A percentile compares a stretch with the other conserved stretches of the same genome.
Conservation (phyloP, 92 coral and sea anemone genomes). For the Ricordea florida region DNA sequence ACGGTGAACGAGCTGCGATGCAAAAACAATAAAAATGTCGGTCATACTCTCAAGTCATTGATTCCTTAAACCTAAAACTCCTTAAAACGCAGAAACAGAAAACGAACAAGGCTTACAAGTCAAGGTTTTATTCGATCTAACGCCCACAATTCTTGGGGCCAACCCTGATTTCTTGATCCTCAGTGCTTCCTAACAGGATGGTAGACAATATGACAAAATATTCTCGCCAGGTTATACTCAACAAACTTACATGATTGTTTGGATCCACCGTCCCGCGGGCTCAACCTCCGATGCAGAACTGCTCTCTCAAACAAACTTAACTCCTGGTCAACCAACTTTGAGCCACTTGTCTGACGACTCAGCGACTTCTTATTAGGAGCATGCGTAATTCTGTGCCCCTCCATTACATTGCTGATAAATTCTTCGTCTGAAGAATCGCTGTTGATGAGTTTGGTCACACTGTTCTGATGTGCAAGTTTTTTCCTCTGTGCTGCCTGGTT, state of each 20-base stretch:
- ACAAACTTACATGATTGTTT: conserved; percentile 14
- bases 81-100: background rate
- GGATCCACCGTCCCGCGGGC: conserved; percentile 5
- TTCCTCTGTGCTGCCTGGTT: background rate
- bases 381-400: background rate
- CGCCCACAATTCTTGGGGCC: too few relatives aligned
- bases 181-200: too few relatives aligned
- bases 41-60: background rate
- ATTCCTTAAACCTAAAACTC: background rate
- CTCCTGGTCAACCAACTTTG: background rate
- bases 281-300: conserved; percentile 11
- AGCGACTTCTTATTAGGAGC: background rate
- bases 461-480: background rate
- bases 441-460: background rate
- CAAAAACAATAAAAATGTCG: background rate
- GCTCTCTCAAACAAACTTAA: conserved; percentile 12
- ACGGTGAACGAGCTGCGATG: conserved; percentile 38
- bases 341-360: background rate
- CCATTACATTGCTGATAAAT: background rate
- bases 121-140: too few relatives aligned
- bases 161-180: too few relatives aligned
- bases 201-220: too few relatives aligned
- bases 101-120: too few relatives aligned
- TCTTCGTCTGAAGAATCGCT: conserved; percentile 37
- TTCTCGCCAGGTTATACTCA: too few relatives aligned